Conservation (phyloP, 2,888 invertebrate species). For the Drosophila hamatofila region DNA sequence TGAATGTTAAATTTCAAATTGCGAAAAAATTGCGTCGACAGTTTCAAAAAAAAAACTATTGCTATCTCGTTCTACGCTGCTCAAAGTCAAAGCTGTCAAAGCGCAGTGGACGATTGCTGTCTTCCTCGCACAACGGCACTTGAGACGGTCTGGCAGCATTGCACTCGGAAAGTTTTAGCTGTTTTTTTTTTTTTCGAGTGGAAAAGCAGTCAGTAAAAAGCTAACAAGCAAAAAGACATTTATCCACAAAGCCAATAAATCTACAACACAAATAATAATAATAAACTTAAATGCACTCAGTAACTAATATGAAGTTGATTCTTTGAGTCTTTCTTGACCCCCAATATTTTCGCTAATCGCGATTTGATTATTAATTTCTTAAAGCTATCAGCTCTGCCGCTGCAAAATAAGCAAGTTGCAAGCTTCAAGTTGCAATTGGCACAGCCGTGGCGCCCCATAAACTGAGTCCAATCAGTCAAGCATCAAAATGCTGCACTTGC, state of each 20-base stretch:
- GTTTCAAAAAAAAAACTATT: not conserved
- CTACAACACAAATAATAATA: too few species aligned
- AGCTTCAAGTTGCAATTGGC: slow-evolving; percentile 11
- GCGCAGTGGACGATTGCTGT: not conserved
- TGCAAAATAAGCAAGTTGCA: not conserved
- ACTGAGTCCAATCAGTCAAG: slow-evolving; percentile 79
- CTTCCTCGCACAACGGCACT: not conserved
- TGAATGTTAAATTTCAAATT: slow-evolving; percentile 3
- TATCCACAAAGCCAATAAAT: too few species aligned
- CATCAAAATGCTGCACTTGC: slow-evolving; percentile 78
- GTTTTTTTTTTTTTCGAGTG: too few species aligned
- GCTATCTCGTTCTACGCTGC: slow-evolving; percentile 8
- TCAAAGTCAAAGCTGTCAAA: slow-evolving; percentile 2
- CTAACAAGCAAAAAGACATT: not conserved
- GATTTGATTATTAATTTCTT: not conserved
- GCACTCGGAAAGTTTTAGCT: not conserved
- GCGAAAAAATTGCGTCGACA: slow-evolving; percentile 14
- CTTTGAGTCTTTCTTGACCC: too few species aligned
- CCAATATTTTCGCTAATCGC: too few species aligned
- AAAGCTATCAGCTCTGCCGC: slow-evolving; percentile 5
- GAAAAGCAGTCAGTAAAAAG: not conserved
- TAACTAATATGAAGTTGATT: too few species aligned
- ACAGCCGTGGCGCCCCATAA: slow-evolving; percentile 54
- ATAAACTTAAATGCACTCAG: too few species aligned
- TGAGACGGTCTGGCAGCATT: slow-evolving; percentile 13